Base-by-base conservation (phyloP, 2,113 vertebrate genomes). In the Nanorana parkeri region DNA sequence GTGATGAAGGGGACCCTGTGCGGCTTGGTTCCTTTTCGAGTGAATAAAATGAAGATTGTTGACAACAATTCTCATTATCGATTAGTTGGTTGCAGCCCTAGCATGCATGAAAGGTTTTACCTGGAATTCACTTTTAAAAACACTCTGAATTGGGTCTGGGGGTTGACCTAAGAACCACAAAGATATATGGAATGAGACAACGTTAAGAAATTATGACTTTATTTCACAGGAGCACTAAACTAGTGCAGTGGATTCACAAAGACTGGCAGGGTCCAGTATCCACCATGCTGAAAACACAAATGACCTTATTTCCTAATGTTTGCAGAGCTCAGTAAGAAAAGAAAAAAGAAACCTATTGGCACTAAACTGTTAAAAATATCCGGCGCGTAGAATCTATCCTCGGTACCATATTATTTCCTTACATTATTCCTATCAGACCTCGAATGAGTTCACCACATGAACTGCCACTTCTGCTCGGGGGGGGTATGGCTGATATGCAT, bases 131-230 rank as follows among this genome's bases (percentile, higher is more conserved):
- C n/a, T n/a, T n/a, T n/a, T n/a, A n/a, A n/a, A n/a, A n/a, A n/a
- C n/a, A n/a, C n/a, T n/a, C n/a, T n/a, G 32, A 7, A 7, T 6
- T 4, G 32, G 32, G 32, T 36, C 32, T 36, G 32, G 2, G 2
- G 32, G 8, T 36, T 36, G 32, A 36, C 32, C 32, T 6, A 11
- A 63, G 23, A 63, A 64, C 4, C 13, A 64, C 8, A 16, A 26
- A 26, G 19, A 64, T 24, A 64, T 15, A 64, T 36, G 26, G 26
- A 21, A n/a, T 16, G 8, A 36, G 16, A 67, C 20, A 36, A 36
- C 8, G 29, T n/a, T 77, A 80, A 71, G 78, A 80, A 80, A 71
- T n/a, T 24, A 29, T 51, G 66, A 41, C 10, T 80, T 80, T 80
- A 80, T 80, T 80, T 79, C 77, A 79, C 77, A 80, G 55, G 29